These are phyloP conservation scores for Eciton burchellii DNA, from an alignment of 1,140 invertebrate genomes.

Conservation along the genomic window DNA sequence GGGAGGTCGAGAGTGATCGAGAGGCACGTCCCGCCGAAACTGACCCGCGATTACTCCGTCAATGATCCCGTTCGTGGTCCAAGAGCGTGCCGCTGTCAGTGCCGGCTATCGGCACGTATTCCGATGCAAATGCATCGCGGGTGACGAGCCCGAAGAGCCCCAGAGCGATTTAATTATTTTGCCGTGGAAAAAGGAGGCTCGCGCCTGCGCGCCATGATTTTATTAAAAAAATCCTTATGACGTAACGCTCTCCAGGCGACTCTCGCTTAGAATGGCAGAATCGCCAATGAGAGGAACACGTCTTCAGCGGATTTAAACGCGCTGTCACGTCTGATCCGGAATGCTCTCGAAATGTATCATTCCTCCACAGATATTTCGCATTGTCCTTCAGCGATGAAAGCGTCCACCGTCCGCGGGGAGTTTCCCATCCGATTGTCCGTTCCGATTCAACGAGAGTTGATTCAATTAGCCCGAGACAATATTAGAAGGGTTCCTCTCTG, in stretches of 20 bases:
- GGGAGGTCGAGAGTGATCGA: not conserved
- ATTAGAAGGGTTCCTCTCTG: constrained; percentile 32
- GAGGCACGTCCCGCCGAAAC: constrained; percentile 14
- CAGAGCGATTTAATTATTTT: constrained; percentile 24
- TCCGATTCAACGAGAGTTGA: constrained; percentile 32
- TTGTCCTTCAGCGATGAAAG: not conserved
- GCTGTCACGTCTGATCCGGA: no score
- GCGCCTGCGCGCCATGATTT: not conserved
- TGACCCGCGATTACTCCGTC: constrained; percentile 21
- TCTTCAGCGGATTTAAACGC: no score
- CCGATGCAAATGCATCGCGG: constrained; percentile 13
- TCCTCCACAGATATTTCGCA: not conserved
- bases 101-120: constrained; percentile 43
- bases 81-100: constrained; percentile 26
- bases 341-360: not conserved
- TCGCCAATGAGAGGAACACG: no score
- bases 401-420: not conserved
- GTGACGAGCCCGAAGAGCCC: constrained; percentile 23
- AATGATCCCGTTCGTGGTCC: constrained; percentile 33
- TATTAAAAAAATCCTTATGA: not conserved
- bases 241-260: no score
- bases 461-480: constrained; percentile 54
- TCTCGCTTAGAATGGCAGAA: no score
- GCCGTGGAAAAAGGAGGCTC: not conserved
- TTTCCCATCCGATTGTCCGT: not conserved